Conservation (phyloP, 2,113 vertebrate genomes). For the Hystrix brachyura region DNA sequence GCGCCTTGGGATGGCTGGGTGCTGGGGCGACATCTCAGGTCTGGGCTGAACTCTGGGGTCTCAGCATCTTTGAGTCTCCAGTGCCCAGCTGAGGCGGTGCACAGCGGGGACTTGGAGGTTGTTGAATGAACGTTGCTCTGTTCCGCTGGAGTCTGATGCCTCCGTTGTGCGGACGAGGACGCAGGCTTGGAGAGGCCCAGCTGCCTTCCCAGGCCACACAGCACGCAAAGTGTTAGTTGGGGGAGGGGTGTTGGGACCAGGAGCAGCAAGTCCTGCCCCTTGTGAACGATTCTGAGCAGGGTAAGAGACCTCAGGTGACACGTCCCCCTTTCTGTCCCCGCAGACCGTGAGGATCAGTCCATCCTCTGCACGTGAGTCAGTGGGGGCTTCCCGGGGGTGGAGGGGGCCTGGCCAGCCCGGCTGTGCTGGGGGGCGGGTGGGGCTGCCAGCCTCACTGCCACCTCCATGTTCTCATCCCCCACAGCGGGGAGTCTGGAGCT, state of each 20-base stretch:
- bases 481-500: slow-evolving; percentile 95
- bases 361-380: slow-evolving; percentile 96
- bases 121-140: neutral
- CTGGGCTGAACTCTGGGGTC: neutral
- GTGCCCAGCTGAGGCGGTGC: rapidly evolving
- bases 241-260: neutral
- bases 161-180: neutral
- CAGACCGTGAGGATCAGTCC: slow-evolving; percentile 95
- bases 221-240: neutral
- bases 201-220: neutral
- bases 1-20: neutral
- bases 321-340: neutral
- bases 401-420: neutral
- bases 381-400: slow-evolving; percentile 44
- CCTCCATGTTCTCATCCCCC: neutral
- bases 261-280: neutral
- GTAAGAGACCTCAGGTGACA: neutral
- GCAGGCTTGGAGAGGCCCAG: neutral
- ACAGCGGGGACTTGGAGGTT: neutral
- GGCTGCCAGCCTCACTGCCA: neutral
- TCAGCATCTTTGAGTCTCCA: neutral
- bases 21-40: rapidly evolving
- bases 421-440: slow-evolving; percentile 51
- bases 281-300: neutral
- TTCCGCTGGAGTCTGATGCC: neutral